Conservation (phyloP, 2,113 vertebrate genomes). For the Myotis lucifugus region DNA sequence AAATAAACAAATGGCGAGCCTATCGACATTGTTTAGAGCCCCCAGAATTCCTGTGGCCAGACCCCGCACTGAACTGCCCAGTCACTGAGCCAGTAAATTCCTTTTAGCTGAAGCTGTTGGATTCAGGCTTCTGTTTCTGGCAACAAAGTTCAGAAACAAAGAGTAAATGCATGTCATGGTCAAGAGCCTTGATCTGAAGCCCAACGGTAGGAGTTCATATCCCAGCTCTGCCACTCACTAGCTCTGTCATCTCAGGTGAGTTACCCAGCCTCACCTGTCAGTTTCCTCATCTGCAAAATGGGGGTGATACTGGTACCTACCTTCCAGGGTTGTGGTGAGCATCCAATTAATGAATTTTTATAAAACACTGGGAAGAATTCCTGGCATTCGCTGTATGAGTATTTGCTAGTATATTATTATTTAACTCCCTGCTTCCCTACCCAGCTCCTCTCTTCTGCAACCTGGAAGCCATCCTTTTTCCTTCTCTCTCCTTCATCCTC, state of each 20-base stretch:
- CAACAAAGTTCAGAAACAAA: not conserved
- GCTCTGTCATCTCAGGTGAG: not conserved
- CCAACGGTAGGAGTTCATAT: not conserved
- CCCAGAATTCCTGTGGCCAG: not conserved
- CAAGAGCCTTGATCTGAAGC: not conserved
- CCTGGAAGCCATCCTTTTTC: not conserved
- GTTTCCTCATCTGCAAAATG: not conserved
- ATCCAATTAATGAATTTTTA: not conserved
- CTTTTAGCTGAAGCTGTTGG: not conserved
- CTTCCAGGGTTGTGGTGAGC: not conserved
- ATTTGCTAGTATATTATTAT: not conserved
- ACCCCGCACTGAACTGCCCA: not conserved
- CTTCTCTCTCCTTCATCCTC: not conserved
- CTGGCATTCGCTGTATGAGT: not conserved
- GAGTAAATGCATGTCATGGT: not conserved
- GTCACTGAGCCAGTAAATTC: not conserved
- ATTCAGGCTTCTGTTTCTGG: not conserved
- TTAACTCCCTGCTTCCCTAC: not conserved
- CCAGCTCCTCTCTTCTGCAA: not conserved
- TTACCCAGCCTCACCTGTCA: not conserved
- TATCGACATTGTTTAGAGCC: not conserved
- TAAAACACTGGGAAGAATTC: not conserved
- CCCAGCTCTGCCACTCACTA: not conserved
- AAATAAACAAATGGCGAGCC: not conserved
- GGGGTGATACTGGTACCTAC: not conserved